Conservation (phyloP, 1,140 invertebrate genomes). For the Homalodisca vitripennis region DNA sequence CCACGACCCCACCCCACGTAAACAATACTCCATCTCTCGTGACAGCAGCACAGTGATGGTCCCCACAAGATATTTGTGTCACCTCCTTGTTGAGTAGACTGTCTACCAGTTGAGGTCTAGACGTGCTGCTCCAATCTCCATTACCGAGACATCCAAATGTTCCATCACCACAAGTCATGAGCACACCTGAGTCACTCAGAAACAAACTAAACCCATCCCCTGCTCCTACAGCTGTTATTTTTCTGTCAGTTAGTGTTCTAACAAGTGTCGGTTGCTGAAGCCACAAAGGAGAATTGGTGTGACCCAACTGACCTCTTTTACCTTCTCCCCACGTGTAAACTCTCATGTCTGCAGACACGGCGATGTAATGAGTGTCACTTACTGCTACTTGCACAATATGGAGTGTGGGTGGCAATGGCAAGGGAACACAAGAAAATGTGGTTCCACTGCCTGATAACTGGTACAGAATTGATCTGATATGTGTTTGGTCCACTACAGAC, state of each 20-base stretch:
- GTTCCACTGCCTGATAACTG: conserved; percentile 56
- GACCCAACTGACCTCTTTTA: conserved; percentile 65
- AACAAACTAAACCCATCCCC: conserved; percentile 64
- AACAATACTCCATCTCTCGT: conserved; percentile 61
- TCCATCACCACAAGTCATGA: conserved; percentile 71
- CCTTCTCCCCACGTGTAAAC: conserved; percentile 74
- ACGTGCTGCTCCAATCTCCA: conserved; percentile 57
- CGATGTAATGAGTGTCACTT: conserved; percentile 66
- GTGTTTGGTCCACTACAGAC: neutral
- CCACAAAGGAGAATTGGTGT: conserved; percentile 56
- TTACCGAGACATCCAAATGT: conserved; percentile 65
- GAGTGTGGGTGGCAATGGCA: conserved; percentile 55
- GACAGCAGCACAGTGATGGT: conserved; percentile 65
- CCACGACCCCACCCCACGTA: conserved; percentile 74
- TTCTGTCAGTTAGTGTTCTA: conserved; percentile 59
- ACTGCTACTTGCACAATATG: conserved; percentile 58
- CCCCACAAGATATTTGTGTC: conserved; percentile 60
- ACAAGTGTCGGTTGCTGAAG: conserved; percentile 57
- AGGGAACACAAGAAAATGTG: conserved; percentile 54
- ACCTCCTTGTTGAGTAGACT: conserved; percentile 60
- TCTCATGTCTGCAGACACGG: conserved; percentile 54
- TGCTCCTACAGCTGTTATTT: conserved; percentile 55
- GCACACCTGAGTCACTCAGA: conserved; percentile 65
- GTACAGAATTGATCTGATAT: conserved; percentile 57
- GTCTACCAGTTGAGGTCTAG: conserved; percentile 62